A percentile compares a stretch with the other conserved stretches of the same genome.
These are phyloP conservation scores for Meandrina meandrites DNA, from an alignment of 92 coral and sea anemone species.

Conservation along the genomic window DNA sequence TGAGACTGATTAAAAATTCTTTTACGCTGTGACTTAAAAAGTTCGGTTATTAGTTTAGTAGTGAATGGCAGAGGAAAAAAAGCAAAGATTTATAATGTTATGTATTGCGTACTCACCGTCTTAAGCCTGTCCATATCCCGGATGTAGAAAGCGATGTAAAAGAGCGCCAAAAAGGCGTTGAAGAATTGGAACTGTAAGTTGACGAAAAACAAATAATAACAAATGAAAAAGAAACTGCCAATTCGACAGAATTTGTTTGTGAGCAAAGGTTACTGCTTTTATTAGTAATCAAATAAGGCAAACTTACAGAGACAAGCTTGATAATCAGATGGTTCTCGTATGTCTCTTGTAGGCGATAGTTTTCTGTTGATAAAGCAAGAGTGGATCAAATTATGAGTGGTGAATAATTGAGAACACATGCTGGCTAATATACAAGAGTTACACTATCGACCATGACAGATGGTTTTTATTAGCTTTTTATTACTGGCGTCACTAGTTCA, in stretches of 20 bases:
- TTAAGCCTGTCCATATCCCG: slow-evolving; percentile 91
- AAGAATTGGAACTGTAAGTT: slow-evolving; percentile 91
- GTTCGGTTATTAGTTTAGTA: not conserved
- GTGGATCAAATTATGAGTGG: not conserved
- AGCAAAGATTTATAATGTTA: not conserved
- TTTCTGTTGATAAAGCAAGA: slow-evolving; percentile 61
- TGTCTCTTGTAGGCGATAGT: slow-evolving; percentile 94
- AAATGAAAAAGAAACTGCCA: not conserved
- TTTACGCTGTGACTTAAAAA: not conserved
- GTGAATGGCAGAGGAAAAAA: not conserved
- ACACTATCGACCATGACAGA: too few species aligned
- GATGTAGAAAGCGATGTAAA: slow-evolving; percentile 93
- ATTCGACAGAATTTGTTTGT: not conserved
- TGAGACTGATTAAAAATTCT: too few species aligned
- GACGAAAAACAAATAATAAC: not conserved
- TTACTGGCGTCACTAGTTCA: too few species aligned
- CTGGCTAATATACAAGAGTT: too few species aligned
- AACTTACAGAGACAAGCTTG: slow-evolving; percentile 94
- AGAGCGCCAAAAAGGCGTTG: slow-evolving; percentile 89
- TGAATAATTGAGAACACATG: not conserved
- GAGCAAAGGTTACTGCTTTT: not conserved
- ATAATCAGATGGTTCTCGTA: slow-evolving; percentile 97
- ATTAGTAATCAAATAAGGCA: not conserved
- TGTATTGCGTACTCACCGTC: slow-evolving; percentile 55
- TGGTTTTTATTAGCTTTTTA: too few species aligned